phyloP scores from a whole-genome alignment of 2,888 invertebrate species.

The Nesidiocoris tenuis region DNA sequence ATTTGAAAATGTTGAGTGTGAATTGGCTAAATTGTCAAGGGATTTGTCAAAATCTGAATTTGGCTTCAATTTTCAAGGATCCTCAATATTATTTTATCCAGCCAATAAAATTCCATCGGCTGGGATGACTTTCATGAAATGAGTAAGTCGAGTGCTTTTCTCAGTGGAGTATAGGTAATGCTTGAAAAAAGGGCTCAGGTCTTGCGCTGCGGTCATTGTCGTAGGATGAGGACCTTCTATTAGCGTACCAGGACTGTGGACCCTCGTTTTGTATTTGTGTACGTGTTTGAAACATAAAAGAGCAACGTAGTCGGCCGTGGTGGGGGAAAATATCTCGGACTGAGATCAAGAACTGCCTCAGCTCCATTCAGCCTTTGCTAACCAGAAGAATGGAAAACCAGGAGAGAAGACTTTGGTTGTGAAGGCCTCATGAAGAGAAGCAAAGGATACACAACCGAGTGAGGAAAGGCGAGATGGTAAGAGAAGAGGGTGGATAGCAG shows the following conservation, averaged over 20 bases:
- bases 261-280: neutral
- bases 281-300: neutral
- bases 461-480: neutral
- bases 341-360: conserved; percentile 21
- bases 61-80: no score
- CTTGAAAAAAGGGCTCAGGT: neutral
- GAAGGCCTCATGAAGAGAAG: neutral
- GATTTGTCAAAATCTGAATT: no score
- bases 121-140: no score
- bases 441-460: conserved; percentile 1
- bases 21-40: no score
- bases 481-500: neutral
- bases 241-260: neutral
- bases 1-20: no score
- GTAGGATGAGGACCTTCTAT: neutral
- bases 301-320: neutral
- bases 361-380: conserved; percentile 25
- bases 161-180: no score
- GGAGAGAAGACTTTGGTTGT: neutral
- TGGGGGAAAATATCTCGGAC: conserved; percentile 20
- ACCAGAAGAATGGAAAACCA: conserved; percentile 22
- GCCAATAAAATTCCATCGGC: no score
- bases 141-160: neutral
- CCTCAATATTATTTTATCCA: no score
- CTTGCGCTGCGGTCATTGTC: neutral